These are phyloP conservation scores for Adelphocoris suturalis DNA, from an alignment of 2,888 invertebrate genomes.

Conservation along the genomic window DNA sequence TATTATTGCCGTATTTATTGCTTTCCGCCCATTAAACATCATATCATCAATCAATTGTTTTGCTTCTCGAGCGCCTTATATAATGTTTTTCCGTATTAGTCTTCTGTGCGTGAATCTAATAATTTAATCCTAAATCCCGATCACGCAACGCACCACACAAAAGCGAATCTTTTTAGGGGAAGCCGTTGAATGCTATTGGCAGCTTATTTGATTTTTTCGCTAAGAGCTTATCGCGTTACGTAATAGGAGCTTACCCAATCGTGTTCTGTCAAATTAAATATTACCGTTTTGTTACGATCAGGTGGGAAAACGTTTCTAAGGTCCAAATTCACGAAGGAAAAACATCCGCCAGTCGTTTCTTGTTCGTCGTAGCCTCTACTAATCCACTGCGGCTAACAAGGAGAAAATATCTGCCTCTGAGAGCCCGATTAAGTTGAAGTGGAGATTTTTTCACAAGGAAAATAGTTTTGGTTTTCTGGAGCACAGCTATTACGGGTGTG, in stretches of 20 bases:
- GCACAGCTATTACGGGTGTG: too few species aligned
- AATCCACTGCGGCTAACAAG: too few species aligned
- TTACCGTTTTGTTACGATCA: not conserved
- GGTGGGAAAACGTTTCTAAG: not conserved
- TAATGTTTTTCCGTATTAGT: not conserved
- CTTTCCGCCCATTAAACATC: too few species aligned
- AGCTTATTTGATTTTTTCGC: slow-evolving; percentile 15
- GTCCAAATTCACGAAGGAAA: not conserved
- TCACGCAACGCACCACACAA: not conserved
- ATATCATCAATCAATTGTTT: too few species aligned
- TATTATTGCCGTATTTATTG: too few species aligned
- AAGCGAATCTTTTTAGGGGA: not conserved
- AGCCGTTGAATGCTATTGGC: not conserved
- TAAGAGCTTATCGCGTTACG: not conserved
- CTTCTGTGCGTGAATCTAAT: not conserved
- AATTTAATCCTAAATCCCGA: not conserved
- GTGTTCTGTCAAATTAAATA: not conserved
- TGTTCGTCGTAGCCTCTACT: not conserved
- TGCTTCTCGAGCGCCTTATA: too few species aligned
- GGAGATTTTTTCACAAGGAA: too few species aligned
- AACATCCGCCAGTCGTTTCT: slow-evolving; percentile 9
- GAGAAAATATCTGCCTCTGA: too few species aligned
- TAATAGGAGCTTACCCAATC: not conserved
- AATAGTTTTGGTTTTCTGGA: too few species aligned
- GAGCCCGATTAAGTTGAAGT: too few species aligned